Conservation (phyloP, 2,888 invertebrate species). For the Clistopyga incitator region DNA sequence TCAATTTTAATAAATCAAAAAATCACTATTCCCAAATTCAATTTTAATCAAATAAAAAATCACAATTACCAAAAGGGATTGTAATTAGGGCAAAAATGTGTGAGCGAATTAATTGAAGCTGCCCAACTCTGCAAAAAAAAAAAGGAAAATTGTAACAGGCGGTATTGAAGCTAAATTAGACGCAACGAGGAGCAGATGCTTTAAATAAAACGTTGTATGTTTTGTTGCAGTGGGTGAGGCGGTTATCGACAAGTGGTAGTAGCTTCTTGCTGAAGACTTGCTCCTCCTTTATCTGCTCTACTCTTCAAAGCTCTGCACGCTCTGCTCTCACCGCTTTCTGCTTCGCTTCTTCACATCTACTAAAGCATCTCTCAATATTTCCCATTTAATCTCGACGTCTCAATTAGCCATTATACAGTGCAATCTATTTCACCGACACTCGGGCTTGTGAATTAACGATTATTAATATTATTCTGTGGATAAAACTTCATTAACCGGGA, state of each 20-base stretch:
- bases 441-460: background rate
- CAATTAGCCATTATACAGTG: background rate
- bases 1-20: too few species aligned
- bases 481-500: background rate
- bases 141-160: background rate
- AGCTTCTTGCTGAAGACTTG: conserved; percentile 30
- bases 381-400: background rate
- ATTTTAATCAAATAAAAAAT: too few species aligned
- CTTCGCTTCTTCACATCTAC: conserved; percentile 27
- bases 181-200: conserved; percentile 3
- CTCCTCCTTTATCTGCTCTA: conserved; percentile 10
- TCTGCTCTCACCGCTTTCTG: conserved; percentile 21
- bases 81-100: too few species aligned
- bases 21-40: too few species aligned
- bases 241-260: conserved; percentile 76
- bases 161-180: background rate
- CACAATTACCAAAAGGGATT: too few species aligned
- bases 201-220: conserved; percentile 66
- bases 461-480: background rate
- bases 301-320: conserved; percentile 25
- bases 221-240: conserved; percentile 78
- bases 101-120: too few species aligned
- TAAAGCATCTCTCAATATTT: conserved; percentile 10
- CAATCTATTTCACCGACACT: background rate
- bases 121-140: background rate